A percentile compares a stretch with the other conserved stretches of the same genome.
Evolutionary conservation across 2,113 vertebrate species (phyloP).

Genomic region (Brevimyrus niger): DNA sequence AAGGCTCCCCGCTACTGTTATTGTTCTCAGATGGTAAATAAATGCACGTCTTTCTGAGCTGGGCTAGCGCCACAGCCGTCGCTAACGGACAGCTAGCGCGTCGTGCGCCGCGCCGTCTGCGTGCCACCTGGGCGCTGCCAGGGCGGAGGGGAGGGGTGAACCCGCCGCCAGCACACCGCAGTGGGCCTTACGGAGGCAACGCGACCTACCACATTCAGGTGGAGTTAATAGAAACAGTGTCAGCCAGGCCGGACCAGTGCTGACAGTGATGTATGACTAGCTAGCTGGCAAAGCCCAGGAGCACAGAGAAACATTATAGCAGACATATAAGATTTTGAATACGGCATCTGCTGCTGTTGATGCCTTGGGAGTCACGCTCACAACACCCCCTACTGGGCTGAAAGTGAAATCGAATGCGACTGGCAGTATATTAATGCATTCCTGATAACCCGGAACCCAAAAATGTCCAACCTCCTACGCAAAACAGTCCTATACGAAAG

Average conservation of each 20-base stretch:
- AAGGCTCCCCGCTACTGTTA: neutral
- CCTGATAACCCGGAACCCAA: neutral
- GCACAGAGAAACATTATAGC: constrained; percentile 21
- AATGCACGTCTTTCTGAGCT: neutral
- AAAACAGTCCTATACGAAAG: neutral
- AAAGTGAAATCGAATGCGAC: neutral
- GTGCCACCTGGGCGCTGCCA: neutral
- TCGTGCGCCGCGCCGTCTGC: neutral
- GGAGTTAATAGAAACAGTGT: neutral
- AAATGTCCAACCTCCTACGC: neutral
- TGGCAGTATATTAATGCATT: neutral
- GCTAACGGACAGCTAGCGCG: neutral
- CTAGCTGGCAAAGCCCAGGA: neutral
- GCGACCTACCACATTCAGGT: neutral
- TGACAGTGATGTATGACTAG: neutral
- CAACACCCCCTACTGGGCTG: neutral
- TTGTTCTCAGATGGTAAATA: neutral
- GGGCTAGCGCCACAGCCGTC: neutral
- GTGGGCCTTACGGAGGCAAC: constrained; percentile 36
- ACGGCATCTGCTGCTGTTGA: neutral
- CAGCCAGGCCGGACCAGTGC: neutral
- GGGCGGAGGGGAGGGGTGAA: neutral
- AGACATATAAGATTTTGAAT: neutral
- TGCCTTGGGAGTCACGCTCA: neutral
- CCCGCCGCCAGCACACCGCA: neutral